phyloP scores from a whole-genome alignment of 2,888 invertebrate species.

The Drosophila koepferae region DNA sequence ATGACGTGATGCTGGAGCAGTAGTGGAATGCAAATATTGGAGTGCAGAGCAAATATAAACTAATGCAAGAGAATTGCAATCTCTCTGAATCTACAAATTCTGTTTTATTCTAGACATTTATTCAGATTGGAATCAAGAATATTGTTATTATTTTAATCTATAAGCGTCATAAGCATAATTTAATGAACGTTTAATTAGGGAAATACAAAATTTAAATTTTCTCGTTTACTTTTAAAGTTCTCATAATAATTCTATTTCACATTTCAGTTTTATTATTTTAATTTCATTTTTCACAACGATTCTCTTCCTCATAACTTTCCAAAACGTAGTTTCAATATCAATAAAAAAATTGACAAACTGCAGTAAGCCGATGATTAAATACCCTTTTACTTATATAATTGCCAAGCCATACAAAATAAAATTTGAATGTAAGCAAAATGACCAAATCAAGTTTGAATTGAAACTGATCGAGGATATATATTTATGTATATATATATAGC shows the following conservation, averaged over 20 bases:
- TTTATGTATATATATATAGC: too few relatives aligned
- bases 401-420: too few relatives aligned
- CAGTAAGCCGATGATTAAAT: neutral
- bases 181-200: neutral
- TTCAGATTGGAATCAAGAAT: neutral
- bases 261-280: neutral
- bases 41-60: constrained; percentile 48
- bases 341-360: constrained; percentile 3
- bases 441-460: neutral
- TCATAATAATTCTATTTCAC: neutral
- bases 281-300: constrained; percentile 7
- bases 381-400: neutral
- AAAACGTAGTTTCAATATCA: constrained; percentile 27
- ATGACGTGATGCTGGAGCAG: constrained; percentile 7
- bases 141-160: neutral
- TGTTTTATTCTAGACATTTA: too few relatives aligned
- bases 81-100: neutral
- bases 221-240: neutral
- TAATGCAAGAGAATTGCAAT: constrained; percentile 15
- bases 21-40: constrained; percentile 24
- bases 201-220: neutral
- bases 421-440: neutral
- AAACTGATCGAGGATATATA: neutral
- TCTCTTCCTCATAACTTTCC: constrained; percentile 25
- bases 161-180: too few relatives aligned